Evolutionary conservation across 2,888 invertebrate species (phyloP).

Genomic region (Andrena marginata): DNA sequence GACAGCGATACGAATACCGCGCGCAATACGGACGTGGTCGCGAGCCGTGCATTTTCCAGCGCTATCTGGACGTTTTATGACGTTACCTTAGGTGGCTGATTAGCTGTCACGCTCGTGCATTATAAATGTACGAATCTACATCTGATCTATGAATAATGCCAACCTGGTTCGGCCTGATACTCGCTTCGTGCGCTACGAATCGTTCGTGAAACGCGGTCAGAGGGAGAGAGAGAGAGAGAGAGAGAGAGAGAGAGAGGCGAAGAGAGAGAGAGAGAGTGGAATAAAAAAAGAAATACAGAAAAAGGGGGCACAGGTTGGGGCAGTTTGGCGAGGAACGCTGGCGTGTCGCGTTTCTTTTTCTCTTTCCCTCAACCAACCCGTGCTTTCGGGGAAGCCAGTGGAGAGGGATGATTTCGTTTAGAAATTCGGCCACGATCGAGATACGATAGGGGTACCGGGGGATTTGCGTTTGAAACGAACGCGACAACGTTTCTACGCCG

Average conservation of each 20-base stretch:
- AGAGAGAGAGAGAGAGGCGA: background rate
- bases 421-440: conserved; percentile 32
- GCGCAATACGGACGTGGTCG: conserved; percentile 25
- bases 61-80: conserved; percentile 75
- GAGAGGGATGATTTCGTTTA: conserved; percentile 2
- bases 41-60: conserved; percentile 64
- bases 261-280: background rate
- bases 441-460: conserved; percentile 11
- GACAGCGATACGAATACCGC: conserved; percentile 5
- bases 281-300: background rate
- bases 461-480: conserved; percentile 37
- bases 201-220: conserved; percentile 47
- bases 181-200: conserved; percentile 57
- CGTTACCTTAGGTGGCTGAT: conserved; percentile 73
- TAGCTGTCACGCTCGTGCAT: conserved; percentile 75
- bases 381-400: background rate
- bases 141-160: conserved; percentile 76
- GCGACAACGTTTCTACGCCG: conserved; percentile 48
- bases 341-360: conserved; percentile 4
- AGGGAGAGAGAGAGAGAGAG: background rate
- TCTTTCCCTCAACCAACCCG: background rate
- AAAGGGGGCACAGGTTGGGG: background rate
- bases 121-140: conserved; percentile 73
- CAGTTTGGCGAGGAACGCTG: background rate
- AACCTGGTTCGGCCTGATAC: conserved; percentile 57